Percentiles rank a stretch among this genome's conserved stretches.
These are phyloP conservation scores for Anthrax anthrax DNA, from an alignment of 2,888 invertebrate species.

Conservation along the genomic window DNA sequence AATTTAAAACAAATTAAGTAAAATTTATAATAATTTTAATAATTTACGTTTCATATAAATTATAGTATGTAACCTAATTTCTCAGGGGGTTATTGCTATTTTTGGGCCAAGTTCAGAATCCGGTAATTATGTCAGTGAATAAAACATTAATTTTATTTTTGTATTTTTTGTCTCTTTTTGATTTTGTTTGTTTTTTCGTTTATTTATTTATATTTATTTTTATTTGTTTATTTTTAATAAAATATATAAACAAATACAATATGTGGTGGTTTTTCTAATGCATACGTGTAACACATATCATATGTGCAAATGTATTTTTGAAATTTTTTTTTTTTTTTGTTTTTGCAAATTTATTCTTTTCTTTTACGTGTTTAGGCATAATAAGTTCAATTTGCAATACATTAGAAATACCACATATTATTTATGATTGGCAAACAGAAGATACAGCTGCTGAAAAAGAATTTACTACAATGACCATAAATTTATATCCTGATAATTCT, in stretches of 20 bases:
- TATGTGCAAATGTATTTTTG: background rate
- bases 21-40: background rate
- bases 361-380: background rate
- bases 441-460: conserved; percentile 33
- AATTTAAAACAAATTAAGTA: background rate
- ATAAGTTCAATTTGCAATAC: conserved; percentile 44
- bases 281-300: no score
- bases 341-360: no score
- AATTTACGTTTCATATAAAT: conserved; percentile 2
- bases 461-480: conserved; percentile 44
- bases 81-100: conserved; percentile 53
- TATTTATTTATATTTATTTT: no score
- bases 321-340: no score
- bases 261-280: no score
- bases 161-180: no score
- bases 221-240: no score
- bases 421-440: conserved; percentile 41
- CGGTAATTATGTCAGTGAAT: conserved; percentile 17
- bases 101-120: conserved; percentile 46
- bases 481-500: conserved; percentile 54
- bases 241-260: no score
- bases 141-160: no score
- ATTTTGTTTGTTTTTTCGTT: no score
- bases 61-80: conserved; percentile 49
- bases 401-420: conserved; percentile 48